Base-by-base conservation (phyloP, 2,797 vertebrate genomes). In the Varecia variegata region DNA sequence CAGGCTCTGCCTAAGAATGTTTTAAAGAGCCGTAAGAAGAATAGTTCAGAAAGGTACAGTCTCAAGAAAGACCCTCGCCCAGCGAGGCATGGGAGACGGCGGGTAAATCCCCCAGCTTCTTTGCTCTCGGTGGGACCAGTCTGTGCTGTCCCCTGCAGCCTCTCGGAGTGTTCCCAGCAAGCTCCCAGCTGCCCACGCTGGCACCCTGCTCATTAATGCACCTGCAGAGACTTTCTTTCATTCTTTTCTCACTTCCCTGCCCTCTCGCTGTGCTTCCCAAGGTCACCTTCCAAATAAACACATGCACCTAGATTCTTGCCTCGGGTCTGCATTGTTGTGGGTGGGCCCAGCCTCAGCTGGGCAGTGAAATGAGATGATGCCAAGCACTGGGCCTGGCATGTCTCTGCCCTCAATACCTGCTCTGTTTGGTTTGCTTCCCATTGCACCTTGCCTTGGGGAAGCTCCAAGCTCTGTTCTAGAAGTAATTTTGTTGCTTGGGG, bases 391-490 rank as follows among this genome's bases (percentile, higher is more conserved):
- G 96, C 94, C 97, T 88, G 95, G 92, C 95, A 90, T 83, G 95
- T 52, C 45, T 82, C 8, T 2, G 1, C n/a, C 50, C 38, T 27
- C 25, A 5, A 10, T 2, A 32, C 20, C 58, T 18, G 9, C 43
- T 45, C 74, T 20, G 3, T 11, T 35, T 17, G 25, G 14, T 47
- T 18, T 3, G 18, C 15, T 94, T 94, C 86, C 95, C 84, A 43
- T 76, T 73, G 92, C 92, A 88, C 2, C 7, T 94, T 27, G 67
- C 93, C 85, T 89, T 89, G 84, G 94, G 92, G 86, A 93, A 76
- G 90, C 93, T 94, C 97, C 79, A 52, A 82, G 56, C 32, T 95
- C 93, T 89, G 93, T 94, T 93, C 73, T 71, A 97, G 96, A 93
- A 88, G 38, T 3, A 4, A 20, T 97, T 97, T 89, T 91, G 54